Conservation (phyloP, 2,113 vertebrate species). For the Elaphurus davidianus region DNA sequence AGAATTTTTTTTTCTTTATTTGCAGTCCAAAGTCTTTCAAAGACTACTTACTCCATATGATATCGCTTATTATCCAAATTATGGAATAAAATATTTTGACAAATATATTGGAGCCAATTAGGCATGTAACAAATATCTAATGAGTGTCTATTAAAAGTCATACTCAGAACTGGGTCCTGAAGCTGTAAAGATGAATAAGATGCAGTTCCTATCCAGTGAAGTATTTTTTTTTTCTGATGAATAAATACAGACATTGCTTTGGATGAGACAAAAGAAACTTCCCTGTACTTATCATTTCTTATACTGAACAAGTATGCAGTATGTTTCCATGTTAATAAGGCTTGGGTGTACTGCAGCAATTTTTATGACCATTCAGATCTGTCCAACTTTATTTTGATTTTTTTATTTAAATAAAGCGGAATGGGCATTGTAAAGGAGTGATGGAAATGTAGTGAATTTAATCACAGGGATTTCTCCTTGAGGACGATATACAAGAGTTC, state of each 20-base stretch:
- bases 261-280: background rate
- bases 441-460: background rate
- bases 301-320: background rate
- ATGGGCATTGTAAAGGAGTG: background rate
- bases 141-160: background rate
- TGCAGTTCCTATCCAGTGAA: background rate
- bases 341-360: background rate
- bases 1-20: background rate
- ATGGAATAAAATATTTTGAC: background rate
- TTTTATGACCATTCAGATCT: background rate
- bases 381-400: background rate
- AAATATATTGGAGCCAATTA: background rate
- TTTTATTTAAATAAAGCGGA: background rate
- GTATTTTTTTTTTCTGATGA: background rate
- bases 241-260: background rate
- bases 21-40: background rate
- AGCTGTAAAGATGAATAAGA: background rate
- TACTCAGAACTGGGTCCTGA: background rate
- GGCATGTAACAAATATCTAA: background rate
- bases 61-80: background rate
- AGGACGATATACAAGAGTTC: background rate
- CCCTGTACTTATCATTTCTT: background rate
- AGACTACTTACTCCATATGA: background rate
- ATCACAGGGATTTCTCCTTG: background rate
- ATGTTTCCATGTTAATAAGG: background rate